These are phyloP conservation scores for Sciurus carolinensis DNA, from an alignment of 2,797 vertebrate species.

Conservation along the genomic window DNA sequence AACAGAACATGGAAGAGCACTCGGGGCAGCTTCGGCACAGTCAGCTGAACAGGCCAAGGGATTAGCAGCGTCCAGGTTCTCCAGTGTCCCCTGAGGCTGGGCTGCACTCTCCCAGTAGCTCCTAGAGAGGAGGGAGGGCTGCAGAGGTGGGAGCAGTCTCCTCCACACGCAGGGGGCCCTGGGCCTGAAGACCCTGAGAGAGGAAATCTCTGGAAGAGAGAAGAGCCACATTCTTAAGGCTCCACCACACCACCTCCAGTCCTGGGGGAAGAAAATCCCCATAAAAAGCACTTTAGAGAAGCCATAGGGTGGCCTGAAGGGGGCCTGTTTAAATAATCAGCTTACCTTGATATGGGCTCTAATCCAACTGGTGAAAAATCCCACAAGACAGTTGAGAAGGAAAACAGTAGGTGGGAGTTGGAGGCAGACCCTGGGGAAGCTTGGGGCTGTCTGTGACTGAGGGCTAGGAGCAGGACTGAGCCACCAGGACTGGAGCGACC, in stretches of 20 bases:
- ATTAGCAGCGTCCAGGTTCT: too few relatives aligned
- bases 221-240: background rate
- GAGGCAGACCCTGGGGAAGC: background rate
- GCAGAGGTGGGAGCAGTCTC: background rate
- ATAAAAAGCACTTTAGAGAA: slow-evolving; percentile 47
- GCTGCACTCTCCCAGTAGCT: background rate
- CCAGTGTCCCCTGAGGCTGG: rapidly evolving
- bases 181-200: background rate
- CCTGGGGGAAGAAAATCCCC: background rate
- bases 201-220: slow-evolving; percentile 27
- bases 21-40: too few relatives aligned
- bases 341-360: slow-evolving; percentile 80
- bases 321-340: slow-evolving; percentile 78
- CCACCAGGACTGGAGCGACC: background rate
- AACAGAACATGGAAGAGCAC: rapidly evolving
- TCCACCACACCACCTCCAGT: background rate
- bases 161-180: background rate
- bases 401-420: slow-evolving; percentile 57
- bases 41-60: background rate
- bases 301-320: slow-evolving; percentile 56
- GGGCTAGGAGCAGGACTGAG: background rate
- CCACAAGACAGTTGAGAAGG: slow-evolving; percentile 55
- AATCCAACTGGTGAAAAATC: slow-evolving; percentile 79
- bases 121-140: background rate
- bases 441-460: background rate